phyloP scores from a whole-genome alignment of 2,113 vertebrate genomes.

The Pedionomus torquatus region DNA sequence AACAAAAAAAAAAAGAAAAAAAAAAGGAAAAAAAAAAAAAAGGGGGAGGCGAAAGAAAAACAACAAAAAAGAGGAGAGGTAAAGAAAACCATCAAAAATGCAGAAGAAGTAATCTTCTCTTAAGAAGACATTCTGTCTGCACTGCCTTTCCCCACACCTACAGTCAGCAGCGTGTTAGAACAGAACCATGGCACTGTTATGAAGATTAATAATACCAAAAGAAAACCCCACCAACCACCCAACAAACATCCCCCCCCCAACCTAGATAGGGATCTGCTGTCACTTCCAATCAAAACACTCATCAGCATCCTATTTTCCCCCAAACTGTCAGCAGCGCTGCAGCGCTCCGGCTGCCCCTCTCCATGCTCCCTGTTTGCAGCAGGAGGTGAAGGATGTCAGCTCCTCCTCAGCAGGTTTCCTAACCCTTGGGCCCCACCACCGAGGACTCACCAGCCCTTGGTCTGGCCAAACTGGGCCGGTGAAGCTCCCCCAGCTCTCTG shows the following conservation, averaged over 20 bases:
- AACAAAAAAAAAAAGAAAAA: no score
- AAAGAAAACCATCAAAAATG: not conserved
- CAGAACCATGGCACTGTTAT: not conserved
- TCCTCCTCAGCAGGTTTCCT: not conserved
- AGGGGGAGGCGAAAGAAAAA: no score
- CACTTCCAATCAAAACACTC: slow-evolving; percentile 15
- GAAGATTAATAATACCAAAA: not conserved
- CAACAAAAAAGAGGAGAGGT: not conserved
- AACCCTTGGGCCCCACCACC: rapidly evolving
- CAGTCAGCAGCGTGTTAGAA: not conserved
- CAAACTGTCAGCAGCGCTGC: not conserved
- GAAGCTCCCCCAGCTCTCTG: not conserved
- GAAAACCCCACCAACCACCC: no score
- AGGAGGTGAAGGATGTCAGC: not conserved
- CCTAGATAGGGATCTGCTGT: not conserved
- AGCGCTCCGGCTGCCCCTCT: not conserved
- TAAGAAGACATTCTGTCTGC: not conserved
- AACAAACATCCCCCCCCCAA: not conserved
- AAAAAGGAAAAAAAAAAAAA: no score
- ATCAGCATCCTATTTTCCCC: not conserved
- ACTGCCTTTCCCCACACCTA: not conserved
- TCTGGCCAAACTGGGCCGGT: not conserved
- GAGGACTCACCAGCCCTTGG: not conserved
- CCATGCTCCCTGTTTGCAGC: not conserved
- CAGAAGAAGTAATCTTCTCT: no score